A percentile compares a stretch with the other conserved stretches of the same genome.
These are phyloP conservation scores for Antechinus stuartii DNA, from an alignment of 2,113 vertebrate genomes.

Conservation along the genomic window DNA sequence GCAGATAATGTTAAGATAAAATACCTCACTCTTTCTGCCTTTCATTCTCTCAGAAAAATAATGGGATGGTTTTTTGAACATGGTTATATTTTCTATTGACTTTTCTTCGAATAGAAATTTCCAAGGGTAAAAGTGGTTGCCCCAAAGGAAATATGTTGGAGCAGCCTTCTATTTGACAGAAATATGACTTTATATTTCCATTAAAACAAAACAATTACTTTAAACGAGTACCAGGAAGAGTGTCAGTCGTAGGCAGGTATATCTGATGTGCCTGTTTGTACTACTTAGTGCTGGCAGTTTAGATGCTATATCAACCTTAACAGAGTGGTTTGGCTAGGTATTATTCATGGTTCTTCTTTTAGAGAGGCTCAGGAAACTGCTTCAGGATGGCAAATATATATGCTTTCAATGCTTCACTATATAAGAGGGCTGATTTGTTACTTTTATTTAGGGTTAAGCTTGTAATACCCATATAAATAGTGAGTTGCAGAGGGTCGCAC, in stretches of 20 bases:
- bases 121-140: slow-evolving; percentile 6
- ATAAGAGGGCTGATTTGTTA: slow-evolving; percentile 17
- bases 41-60: not conserved
- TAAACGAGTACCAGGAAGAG: slow-evolving; percentile 41
- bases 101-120: slow-evolving; percentile 38
- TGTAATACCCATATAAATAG: not conserved
- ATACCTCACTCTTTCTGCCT: not conserved
- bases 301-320: slow-evolving; percentile 13
- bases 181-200: slow-evolving; percentile 28
- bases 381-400: slow-evolving; percentile 28
- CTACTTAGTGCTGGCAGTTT: slow-evolving; percentile 8
- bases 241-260: not conserved
- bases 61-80: slow-evolving; percentile 30
- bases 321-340: slow-evolving; percentile 10
- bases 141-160: slow-evolving; percentile 32
- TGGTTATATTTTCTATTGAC: not conserved
- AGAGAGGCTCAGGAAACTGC: slow-evolving; percentile 39
- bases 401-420: not conserved
- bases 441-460: not conserved
- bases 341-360: slow-evolving; percentile 26
- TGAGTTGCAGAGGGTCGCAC: not conserved
- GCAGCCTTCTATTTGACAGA: slow-evolving; percentile 37
- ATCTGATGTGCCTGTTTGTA: slow-evolving; percentile 12
- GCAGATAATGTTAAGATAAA: slow-evolving; percentile 12
- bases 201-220: slow-evolving; percentile 36